Evolutionary conservation across 2,797 vertebrate genomes (phyloP).

Genomic region (Lophius americanus): DNA sequence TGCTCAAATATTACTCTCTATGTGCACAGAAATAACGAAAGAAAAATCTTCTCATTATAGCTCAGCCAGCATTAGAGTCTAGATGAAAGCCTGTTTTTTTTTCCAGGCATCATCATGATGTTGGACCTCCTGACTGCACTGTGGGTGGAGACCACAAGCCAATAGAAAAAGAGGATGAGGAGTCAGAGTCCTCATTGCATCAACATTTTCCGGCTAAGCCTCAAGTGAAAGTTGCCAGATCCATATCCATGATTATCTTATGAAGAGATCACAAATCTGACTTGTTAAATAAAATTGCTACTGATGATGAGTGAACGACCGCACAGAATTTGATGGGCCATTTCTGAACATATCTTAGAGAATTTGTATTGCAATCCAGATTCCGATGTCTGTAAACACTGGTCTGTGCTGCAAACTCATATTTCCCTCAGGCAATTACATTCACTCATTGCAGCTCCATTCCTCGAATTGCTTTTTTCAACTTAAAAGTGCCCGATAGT

Average conservation of each 20-base stretch:
- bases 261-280: slow-evolving; percentile 74
- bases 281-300: slow-evolving; percentile 64
- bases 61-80: slow-evolving; percentile 56
- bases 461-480: slow-evolving; percentile 69
- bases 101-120: slow-evolving; percentile 68
- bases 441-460: slow-evolving; percentile 68
- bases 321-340: slow-evolving; percentile 57
- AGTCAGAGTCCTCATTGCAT: slow-evolving; percentile 64
- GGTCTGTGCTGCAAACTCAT: slow-evolving; percentile 51
- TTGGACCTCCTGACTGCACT: slow-evolving; percentile 68
- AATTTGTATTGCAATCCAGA: slow-evolving; percentile 60
- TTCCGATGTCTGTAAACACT: slow-evolving; percentile 64
- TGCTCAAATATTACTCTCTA: slow-evolving; percentile 42
- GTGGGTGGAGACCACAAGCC: slow-evolving; percentile 74
- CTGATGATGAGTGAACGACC: slow-evolving; percentile 66
- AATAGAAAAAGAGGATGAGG: slow-evolving; percentile 65
- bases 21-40: slow-evolving; percentile 57
- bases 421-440: slow-evolving; percentile 69
- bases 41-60: slow-evolving; percentile 55
- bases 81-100: slow-evolving; percentile 66
- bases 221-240: slow-evolving; percentile 69
- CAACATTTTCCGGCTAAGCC: slow-evolving; percentile 69
- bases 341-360: slow-evolving; percentile 60
- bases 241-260: slow-evolving; percentile 70
- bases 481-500: slow-evolving; percentile 72